Conservation (phyloP, 2,888 invertebrate genomes). For the Rhorus exstirpatorius region DNA sequence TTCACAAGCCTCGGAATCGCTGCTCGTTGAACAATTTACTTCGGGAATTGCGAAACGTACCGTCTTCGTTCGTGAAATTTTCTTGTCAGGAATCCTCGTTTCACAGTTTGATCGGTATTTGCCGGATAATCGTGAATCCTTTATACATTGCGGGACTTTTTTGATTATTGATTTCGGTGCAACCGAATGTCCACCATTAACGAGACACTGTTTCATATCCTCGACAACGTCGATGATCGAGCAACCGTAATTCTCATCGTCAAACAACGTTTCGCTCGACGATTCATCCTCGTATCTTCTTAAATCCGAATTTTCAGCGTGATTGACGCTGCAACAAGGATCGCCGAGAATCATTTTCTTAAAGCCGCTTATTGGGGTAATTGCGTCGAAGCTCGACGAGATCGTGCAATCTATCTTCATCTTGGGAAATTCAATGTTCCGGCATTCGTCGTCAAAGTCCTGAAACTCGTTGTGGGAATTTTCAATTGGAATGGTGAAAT, state of each 20-base stretch:
- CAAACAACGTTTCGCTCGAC: slow-evolving; percentile 44
- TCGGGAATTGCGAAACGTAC: slow-evolving; percentile 68
- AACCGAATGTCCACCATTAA: slow-evolving; percentile 21
- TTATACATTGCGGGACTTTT: slow-evolving; percentile 58
- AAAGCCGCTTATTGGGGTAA: slow-evolving; percentile 72
- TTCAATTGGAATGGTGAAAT: slow-evolving; percentile 30
- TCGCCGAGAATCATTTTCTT: slow-evolving; percentile 75
- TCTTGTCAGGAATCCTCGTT: slow-evolving; percentile 52
- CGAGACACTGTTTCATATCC: slow-evolving; percentile 35
- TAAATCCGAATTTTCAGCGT: slow-evolving; percentile 37
- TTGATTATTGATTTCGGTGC: slow-evolving; percentile 76
- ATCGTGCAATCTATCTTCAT: slow-evolving; percentile 57
- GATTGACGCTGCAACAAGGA: slow-evolving; percentile 53
- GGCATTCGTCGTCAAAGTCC: slow-evolving; percentile 74
- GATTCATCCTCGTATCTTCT: slow-evolving; percentile 25
- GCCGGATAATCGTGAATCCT: background rate
- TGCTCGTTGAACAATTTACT: slow-evolving; percentile 55
- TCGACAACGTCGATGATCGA: slow-evolving; percentile 42
- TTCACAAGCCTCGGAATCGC: slow-evolving; percentile 72
- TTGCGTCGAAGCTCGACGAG: slow-evolving; percentile 15
- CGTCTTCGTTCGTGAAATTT: slow-evolving; percentile 59
- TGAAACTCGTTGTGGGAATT: slow-evolving; percentile 10
- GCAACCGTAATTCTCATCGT: slow-evolving; percentile 29
- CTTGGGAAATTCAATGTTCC: slow-evolving; percentile 74
- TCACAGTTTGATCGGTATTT: slow-evolving; percentile 42